Conservation (phyloP, 2,888 invertebrate genomes). For the Zonitis immaculata region DNA sequence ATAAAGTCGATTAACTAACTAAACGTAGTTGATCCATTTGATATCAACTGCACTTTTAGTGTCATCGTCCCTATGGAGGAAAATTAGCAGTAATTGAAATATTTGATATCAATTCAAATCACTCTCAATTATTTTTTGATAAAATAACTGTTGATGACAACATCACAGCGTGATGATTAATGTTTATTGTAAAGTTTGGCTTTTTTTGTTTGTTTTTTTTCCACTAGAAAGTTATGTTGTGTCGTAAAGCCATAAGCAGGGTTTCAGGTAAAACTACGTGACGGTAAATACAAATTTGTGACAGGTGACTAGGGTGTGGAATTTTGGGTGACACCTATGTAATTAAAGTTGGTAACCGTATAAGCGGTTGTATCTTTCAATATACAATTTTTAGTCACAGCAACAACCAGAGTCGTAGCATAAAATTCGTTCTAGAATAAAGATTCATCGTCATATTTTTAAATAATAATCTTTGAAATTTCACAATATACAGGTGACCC, state of each 20-base stretch:
- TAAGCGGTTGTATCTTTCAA: conserved; percentile 26
- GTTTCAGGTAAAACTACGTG: background rate
- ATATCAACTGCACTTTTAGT: no score
- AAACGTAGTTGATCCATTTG: no score
- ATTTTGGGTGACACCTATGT: conserved; percentile 36
- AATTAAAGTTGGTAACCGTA: conserved; percentile 37
- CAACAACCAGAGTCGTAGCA: background rate
- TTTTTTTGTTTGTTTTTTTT: no score
- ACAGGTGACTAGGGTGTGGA: conserved; percentile 31
- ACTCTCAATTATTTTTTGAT: background rate
- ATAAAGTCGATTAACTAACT: no score
- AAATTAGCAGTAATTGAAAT: background rate
- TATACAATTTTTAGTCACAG: conserved; percentile 17
- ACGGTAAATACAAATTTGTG: conserved; percentile 7
- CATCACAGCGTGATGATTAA: background rate
- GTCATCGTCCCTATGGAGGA: background rate
- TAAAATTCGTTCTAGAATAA: background rate
- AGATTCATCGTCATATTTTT: no score
- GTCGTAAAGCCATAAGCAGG: conserved; percentile 4
- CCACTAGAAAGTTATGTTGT: background rate
- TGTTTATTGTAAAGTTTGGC: background rate
- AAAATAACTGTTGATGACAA: background rate
- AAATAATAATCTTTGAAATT: no score
- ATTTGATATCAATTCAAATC: no score
- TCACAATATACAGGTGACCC: no score